Evolutionary conservation across 2,113 vertebrate species (phyloP).

Genomic region (Rhipidura dahli): DNA sequence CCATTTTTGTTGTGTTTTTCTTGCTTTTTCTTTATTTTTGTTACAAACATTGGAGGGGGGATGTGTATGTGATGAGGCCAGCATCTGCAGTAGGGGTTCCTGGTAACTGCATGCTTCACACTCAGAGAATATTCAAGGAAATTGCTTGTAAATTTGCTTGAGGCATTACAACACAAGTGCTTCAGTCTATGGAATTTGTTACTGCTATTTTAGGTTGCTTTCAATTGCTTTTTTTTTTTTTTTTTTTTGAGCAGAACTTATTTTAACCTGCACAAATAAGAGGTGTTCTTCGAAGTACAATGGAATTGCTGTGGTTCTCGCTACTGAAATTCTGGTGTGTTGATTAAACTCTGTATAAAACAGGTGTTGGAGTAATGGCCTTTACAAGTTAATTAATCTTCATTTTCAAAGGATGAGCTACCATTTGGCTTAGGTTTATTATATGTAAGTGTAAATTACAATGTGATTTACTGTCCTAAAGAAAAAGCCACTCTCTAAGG

Average conservation of each 20-base stretch:
- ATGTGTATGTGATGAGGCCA: not conserved
- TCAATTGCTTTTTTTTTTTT: slow-evolving; percentile 52
- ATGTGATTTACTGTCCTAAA: not conserved
- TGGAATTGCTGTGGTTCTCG: slow-evolving; percentile 21
- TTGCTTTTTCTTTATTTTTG: slow-evolving; percentile 49
- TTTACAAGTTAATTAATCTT: slow-evolving; percentile 58
- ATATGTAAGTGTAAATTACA: not conserved
- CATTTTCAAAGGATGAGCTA: slow-evolving; percentile 38
- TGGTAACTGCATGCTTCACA: slow-evolving; percentile 41
- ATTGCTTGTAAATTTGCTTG: slow-evolving; percentile 58
- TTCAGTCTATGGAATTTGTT: slow-evolving; percentile 43
- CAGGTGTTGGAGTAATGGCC: slow-evolving; percentile 36
- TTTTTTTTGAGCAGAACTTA: slow-evolving; percentile 55
- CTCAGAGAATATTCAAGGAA: slow-evolving; percentile 48
- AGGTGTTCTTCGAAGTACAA: slow-evolving; percentile 41
- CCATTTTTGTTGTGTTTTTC: slow-evolving; percentile 37
- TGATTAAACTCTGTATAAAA: slow-evolving; percentile 63
- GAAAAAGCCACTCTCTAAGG: not conserved
- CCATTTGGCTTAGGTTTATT: not conserved
- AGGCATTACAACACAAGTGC: slow-evolving; percentile 25
- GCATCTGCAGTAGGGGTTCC: slow-evolving; percentile 2
- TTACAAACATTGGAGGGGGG: not conserved
- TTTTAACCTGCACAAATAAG: slow-evolving; percentile 48
- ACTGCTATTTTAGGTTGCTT: slow-evolving; percentile 50
- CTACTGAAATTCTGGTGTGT: slow-evolving; percentile 45